phyloP scores from a whole-genome alignment of 2,797 vertebrate genomes.

The Margarornis squamiger region DNA sequence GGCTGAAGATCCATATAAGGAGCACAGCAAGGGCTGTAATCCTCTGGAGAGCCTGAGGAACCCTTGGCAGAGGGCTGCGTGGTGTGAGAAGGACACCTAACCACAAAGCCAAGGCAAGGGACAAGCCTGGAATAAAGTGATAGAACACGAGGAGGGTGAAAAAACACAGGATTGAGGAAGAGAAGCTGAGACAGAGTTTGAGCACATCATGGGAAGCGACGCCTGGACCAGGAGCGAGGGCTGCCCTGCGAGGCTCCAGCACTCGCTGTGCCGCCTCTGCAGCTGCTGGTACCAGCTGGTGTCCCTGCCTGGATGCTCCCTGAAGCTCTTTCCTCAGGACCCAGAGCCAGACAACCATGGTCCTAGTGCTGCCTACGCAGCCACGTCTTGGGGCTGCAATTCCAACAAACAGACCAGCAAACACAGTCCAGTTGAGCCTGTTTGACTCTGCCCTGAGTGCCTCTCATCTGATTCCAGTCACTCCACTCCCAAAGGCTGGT shows the following conservation, averaged over 20 bases:
- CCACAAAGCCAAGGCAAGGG: not conserved
- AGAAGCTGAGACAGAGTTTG: not conserved
- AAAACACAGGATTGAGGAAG: not conserved
- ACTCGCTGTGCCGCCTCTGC: not conserved
- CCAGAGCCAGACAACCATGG: not conserved
- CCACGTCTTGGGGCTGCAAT: not conserved
- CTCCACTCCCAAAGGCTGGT: not conserved
- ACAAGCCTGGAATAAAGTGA: not conserved
- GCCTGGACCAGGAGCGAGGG: rapidly evolving
- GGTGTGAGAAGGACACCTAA: not conserved
- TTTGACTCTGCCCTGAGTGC: not conserved
- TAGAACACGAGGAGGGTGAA: not conserved
- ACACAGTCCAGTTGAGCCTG: not conserved
- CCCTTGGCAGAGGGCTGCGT: rapidly evolving
- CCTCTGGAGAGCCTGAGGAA: not conserved
- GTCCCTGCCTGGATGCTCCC: not conserved
- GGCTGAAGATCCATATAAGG: rapidly evolving
- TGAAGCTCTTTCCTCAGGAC: not conserved
- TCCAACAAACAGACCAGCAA: not conserved
- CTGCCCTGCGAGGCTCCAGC: not conserved
- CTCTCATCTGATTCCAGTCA: not conserved
- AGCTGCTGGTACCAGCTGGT: not conserved
- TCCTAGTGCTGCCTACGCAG: rapidly evolving
- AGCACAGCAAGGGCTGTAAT: not conserved
- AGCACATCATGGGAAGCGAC: rapidly evolving